Evolutionary conservation across 2,113 vertebrate genomes (phyloP).

Genomic region (Cygnus buccinator): DNA sequence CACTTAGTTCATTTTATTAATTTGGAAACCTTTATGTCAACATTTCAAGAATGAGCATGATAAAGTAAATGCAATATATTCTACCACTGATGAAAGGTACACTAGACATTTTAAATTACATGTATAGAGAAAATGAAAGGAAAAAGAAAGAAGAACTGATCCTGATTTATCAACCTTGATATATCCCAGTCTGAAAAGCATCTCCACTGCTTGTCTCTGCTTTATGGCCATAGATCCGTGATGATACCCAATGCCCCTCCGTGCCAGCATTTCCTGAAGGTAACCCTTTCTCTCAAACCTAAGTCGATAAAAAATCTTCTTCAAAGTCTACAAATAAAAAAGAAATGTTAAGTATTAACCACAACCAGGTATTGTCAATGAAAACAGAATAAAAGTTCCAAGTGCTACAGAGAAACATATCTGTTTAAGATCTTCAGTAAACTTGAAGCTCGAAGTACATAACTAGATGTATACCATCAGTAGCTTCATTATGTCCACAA

Average conservation of each 20-base stretch:
- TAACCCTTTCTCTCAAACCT: conserved; percentile 1
- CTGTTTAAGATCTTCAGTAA: background rate
- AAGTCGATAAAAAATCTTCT: conserved; percentile 51
- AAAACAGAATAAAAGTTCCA: background rate
- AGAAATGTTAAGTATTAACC: background rate
- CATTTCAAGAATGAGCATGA: background rate
- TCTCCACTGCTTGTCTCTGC: conserved; percentile 70
- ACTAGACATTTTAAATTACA: background rate
- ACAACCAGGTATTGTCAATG: background rate
- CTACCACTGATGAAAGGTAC: background rate
- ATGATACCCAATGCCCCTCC: conserved; percentile 74
- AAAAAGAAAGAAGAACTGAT: background rate
- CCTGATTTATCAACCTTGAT: conserved; percentile 61
- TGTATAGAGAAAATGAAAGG: background rate
- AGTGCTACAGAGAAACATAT: background rate
- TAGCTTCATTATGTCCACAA: background rate
- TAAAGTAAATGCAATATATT: background rate
- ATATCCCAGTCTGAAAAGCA: conserved; percentile 77
- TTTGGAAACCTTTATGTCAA: background rate
- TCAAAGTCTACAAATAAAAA: conserved; percentile 55
- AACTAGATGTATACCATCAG: background rate
- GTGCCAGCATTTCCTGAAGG: conserved; percentile 35
- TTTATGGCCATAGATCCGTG: background rate
- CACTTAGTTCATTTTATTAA: background rate
- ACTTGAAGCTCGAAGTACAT: background rate